phyloP scores from a whole-genome alignment of 2,113 vertebrate genomes.

The Oxygymnocypris stewartii region DNA sequence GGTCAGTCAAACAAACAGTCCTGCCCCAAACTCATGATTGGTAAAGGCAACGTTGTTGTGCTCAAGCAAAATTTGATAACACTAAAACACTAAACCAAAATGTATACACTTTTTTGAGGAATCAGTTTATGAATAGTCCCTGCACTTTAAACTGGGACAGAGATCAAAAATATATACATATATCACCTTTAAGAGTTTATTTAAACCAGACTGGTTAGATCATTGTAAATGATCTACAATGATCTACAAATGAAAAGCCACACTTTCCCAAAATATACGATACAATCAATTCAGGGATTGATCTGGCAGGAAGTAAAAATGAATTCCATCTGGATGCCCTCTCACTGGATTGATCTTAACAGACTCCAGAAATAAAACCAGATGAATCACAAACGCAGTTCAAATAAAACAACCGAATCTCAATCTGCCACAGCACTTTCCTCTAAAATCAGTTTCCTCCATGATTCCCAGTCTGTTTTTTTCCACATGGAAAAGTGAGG shows the following conservation, averaged over 20 bases:
- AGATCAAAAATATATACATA: background rate
- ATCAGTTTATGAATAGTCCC: background rate
- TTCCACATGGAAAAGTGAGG: slow-evolving; percentile 2
- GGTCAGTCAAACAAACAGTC: background rate
- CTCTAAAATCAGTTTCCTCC: background rate
- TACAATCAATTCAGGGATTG: background rate
- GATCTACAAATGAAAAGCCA: background rate
- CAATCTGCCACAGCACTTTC: background rate
- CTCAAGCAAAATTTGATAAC: background rate
- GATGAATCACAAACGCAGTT: background rate
- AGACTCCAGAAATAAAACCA: background rate
- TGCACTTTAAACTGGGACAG: slow-evolving; percentile 5
- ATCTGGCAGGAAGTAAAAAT: slow-evolving; percentile 4
- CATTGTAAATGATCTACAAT: background rate
- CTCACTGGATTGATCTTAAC: background rate
- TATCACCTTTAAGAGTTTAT: background rate
- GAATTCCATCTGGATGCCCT: slow-evolving; percentile 15
- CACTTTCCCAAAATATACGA: slow-evolving; percentile 3
- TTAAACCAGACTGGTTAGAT: background rate
- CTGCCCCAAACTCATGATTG: background rate
- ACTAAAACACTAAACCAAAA: background rate
- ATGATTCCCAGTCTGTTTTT: background rate
- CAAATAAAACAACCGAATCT: slow-evolving; percentile 6
- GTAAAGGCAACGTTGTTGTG: background rate
- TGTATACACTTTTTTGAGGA: background rate